Evolutionary conservation across 2,113 vertebrate genomes (phyloP), one percentile per base, ranked within the genome.

Genomic region (Chelonoidis abingdonii): DNA sequence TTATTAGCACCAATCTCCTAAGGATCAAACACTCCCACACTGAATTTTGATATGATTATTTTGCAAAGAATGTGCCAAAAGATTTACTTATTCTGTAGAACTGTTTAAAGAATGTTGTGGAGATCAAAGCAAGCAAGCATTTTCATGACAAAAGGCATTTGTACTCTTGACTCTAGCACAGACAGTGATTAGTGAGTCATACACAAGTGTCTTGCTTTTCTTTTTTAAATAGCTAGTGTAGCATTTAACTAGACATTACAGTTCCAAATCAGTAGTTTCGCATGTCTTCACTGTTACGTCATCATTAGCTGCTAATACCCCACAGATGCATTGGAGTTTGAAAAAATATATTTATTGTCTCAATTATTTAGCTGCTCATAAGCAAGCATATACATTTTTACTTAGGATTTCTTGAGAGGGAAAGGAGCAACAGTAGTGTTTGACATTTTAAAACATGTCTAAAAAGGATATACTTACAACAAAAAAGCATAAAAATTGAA

Each of bases 151-250:
- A 97, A 98, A 97, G 93, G 95, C 97, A 97, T 97, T 97, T 97
- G 97, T 97, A 95, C 95, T 97, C 90, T 95, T 89, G 93, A 94
- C 96, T 97, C 41, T 38, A 81, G 95, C 92, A 93, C 88, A 97
- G 97, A 97, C 97, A 98, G 97, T 97, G 97, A 98, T 97, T 98
- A 97, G 97, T 98, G 97, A 98, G 92, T 97, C 97, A 97, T 80
- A 82, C 80, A 2, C 85, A 84, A 97, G 87, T 90, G 94, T 97
- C 97, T 97, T 12, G 6, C 65, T 96, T 96, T 95, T 95, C 93
- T 93, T 90, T 89, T 93, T 96, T 94, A 85, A 96, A 93, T 80
- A 93, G 92, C 84, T 95, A 89, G 84, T 94, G 93, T 88, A 97
- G 94, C 94, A 96, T 97, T 97, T 97, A 97, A 92, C 95, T 96